Evolutionary conservation across 2,797 vertebrate genomes (phyloP), one percentile per base, ranked within the genome.

Genomic region (Lophotriccus pileatus): DNA sequence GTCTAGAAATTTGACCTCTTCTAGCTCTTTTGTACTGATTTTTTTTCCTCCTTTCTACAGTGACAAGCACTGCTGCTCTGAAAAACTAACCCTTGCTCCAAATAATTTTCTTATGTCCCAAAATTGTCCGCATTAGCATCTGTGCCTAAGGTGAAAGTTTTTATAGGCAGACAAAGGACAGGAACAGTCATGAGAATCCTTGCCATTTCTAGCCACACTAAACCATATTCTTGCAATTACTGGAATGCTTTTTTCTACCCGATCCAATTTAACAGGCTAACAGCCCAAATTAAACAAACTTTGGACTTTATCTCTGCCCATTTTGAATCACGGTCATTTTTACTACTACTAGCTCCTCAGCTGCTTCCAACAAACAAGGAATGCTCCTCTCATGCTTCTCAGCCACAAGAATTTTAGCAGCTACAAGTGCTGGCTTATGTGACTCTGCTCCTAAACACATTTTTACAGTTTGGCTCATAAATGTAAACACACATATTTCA

Each of bases 381-480:
- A 94, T 30, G 32, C 52, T 47, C 30, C 0, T 0, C 75, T 85
- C 2, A 2, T 68, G 56, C 43, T 90, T 84, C 64, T 50, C 68
- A 94, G 49, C 43, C 76, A 59, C 87, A 88, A 72, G 80, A 91
- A 94, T 73, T 91, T 76, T 44, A 88, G 58, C 79, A 86, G 80
- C 73, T 90, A 69, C 73, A 72, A 89, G 62, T 15, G 41, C 34
- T 87, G 75, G 72, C 52, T 83, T 58, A 89, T 23, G 32, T 36
- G 58, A 90, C 52, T 70, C 39, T 58, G 83, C 74, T 94, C 85
- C 73, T 67, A 78, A 90, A 67, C 43, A 36, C 47, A 75, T 69
- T 91, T 94, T 91, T 91, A 91, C 76, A 92, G 78, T 70, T 89
- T 83, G 82, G 87, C 75, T 89, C 49, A 52, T 32, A 72, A 85